Percentiles rank a stretch among this genome's conserved stretches.
Conservation (phyloP, 2,888 invertebrate species). For the Malthinus flaveolus region DNA sequence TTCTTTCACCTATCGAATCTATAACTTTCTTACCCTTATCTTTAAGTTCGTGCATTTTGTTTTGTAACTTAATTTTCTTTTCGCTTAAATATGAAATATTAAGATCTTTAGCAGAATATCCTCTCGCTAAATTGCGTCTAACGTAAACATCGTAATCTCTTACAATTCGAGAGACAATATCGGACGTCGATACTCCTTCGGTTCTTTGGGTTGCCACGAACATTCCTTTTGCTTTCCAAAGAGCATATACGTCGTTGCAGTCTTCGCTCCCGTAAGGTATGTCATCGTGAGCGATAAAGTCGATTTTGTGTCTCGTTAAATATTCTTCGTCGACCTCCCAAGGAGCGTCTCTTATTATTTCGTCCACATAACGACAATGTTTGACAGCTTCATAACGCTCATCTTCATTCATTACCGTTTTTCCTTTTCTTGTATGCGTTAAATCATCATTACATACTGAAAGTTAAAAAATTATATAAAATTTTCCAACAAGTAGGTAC, state of each 20-base stretch:
- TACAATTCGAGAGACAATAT: constrained; percentile 97
- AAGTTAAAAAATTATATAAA: constrained; percentile 38
- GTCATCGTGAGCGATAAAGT: constrained; percentile 99
- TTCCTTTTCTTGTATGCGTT: constrained; percentile 91
- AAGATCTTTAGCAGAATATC: constrained; percentile 97
- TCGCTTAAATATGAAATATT: constrained; percentile 98
- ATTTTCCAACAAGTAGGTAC: background rate
- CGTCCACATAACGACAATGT: constrained; percentile 99
- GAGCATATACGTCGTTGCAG: constrained; percentile 84
- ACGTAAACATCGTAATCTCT: constrained; percentile 99
- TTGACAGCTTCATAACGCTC: constrained; percentile 98
- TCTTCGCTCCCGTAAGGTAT: constrained; percentile 92
- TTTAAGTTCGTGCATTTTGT: constrained; percentile 95
- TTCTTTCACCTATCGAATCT: constrained; percentile 79
- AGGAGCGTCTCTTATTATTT: constrained; percentile 90
- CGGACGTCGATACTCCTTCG: constrained; percentile 93
- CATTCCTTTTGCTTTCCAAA: constrained; percentile 93
- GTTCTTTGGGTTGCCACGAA: constrained; percentile 97
- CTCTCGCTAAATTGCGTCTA: constrained; percentile 92
- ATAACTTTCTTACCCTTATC: constrained; percentile 89
- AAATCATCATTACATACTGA: constrained; percentile 88
- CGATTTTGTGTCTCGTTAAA: constrained; percentile 91
- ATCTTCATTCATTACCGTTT: constrained; percentile 93
- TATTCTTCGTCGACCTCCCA: constrained; percentile 94
- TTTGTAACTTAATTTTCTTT: constrained; percentile 94